A percentile compares a stretch with the other conserved stretches of the same genome.
Conservation (phyloP, 1,140 invertebrate species). For the Drosophila kanapiae region DNA sequence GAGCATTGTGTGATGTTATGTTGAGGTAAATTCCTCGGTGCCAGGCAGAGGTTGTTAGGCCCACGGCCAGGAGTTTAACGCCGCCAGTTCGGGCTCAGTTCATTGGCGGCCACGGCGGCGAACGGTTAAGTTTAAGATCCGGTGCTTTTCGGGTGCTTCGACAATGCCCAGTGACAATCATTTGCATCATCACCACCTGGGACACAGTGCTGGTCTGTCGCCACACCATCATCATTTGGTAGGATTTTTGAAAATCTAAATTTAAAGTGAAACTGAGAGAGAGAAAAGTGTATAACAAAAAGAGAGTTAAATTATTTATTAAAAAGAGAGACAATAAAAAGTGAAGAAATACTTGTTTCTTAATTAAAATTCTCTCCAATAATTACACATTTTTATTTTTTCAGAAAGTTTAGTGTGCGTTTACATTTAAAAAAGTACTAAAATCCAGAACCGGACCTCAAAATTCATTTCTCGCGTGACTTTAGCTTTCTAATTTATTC, state of each 20-base stretch:
- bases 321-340: not conserved
- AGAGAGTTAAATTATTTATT: not conserved
- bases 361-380: too few species aligned
- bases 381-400: not conserved
- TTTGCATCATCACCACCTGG: conserved; percentile 75
- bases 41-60: conserved; percentile 47
- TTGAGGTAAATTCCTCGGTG: conserved; percentile 76
- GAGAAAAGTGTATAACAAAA: too few species aligned
- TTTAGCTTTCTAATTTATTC: not conserved
- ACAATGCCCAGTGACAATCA: conserved; percentile 74
- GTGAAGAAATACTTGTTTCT: too few species aligned
- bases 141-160: conserved; percentile 1
- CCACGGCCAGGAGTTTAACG: conserved; percentile 2
- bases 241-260: conserved; percentile 1
- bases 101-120: conserved; percentile 33
- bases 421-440: not conserved
- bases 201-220: conserved; percentile 63
- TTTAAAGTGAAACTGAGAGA: too few species aligned
- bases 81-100: conserved; percentile 39
- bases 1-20: conserved; percentile 79
- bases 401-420: not conserved
- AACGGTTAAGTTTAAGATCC: conserved; percentile 34
- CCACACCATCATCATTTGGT: conserved; percentile 84
- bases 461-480: not conserved
- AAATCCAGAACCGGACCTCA: not conserved